These are phyloP conservation scores for Zaprionus ornatus DNA, from an alignment of 1,140 invertebrate genomes.

Conservation along the genomic window DNA sequence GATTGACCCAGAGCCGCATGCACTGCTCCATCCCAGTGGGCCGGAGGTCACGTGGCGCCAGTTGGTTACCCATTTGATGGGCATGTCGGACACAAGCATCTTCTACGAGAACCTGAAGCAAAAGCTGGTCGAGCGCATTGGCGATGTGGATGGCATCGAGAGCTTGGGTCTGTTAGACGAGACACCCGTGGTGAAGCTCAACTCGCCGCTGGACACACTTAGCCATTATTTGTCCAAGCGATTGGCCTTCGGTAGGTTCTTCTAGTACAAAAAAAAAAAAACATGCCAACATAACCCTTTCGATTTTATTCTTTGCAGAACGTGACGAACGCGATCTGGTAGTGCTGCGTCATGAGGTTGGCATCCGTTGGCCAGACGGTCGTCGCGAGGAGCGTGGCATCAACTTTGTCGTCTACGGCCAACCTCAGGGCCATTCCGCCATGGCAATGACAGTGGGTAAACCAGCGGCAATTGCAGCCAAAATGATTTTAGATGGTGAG, in stretches of 20 bases:
- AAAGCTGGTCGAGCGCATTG: conserved; percentile 90
- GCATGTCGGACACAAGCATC: conserved; percentile 92
- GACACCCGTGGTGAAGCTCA: conserved; percentile 91
- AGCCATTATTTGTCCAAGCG: conserved; percentile 95
- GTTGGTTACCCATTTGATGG: conserved; percentile 93
- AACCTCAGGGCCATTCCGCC: conserved; percentile 93
- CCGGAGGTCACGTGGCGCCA: conserved; percentile 98
- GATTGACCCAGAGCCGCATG: conserved; percentile 93
- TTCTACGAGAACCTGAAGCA: conserved; percentile 97
- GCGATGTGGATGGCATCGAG: conserved; percentile 90
- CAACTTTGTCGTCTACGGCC: conserved; percentile 97
- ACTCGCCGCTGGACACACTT: conserved; percentile 96
- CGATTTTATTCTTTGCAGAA: conserved; percentile 77
- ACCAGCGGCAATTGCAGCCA: conserved; percentile 97
- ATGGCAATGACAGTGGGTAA: conserved; percentile 99
- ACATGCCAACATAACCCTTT: background rate
- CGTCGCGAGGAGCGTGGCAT: conserved; percentile 93
- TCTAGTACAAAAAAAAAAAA: background rate
- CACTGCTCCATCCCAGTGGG: conserved; percentile 95
- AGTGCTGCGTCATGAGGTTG: conserved; percentile 96
- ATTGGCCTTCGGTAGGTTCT: conserved; percentile 89
- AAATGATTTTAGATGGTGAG: conserved; percentile 96
- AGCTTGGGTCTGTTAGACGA: conserved; percentile 94
- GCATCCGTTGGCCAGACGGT: conserved; percentile 95
- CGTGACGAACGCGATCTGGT: conserved; percentile 95